Conservation (phyloP, 2,113 vertebrate genomes). For the Eidolon helvum region DNA sequence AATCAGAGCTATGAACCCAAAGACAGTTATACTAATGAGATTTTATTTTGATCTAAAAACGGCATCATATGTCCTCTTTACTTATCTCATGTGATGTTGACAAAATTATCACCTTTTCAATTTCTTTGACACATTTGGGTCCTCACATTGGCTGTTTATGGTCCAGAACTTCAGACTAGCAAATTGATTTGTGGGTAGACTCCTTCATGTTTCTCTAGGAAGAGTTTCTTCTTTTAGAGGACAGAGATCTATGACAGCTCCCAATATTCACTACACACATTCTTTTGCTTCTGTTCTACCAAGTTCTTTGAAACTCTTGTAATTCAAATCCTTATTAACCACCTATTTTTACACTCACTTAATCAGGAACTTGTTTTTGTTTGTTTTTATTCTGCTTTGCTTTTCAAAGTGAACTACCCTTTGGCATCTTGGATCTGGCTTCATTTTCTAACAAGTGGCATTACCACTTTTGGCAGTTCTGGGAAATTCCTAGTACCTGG, state of each 20-base stretch:
- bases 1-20: background rate
- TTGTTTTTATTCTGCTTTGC: background rate
- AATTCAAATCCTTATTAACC: background rate
- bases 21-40: background rate
- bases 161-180: background rate
- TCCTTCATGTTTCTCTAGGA: background rate
- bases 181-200: too few relatives aligned
- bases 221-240: background rate
- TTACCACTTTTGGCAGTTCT: background rate
- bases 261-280: background rate
- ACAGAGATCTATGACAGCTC: background rate
- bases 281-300: background rate
- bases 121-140: background rate
- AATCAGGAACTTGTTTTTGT: background rate
- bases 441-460: background rate
- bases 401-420: background rate
- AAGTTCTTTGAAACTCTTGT: background rate
- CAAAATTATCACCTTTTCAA: background rate
- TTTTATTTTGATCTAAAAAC: constrained; percentile 14
- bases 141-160: background rate
- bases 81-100: background rate
- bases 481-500: background rate
- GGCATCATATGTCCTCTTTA: background rate
- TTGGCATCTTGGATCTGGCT: background rate
- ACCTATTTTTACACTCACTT: background rate